Percentiles rank a stretch among this genome's conserved stretches.
Evolutionary conservation across 2,888 invertebrate species (phyloP).

Genomic region (Helleia helle): DNA sequence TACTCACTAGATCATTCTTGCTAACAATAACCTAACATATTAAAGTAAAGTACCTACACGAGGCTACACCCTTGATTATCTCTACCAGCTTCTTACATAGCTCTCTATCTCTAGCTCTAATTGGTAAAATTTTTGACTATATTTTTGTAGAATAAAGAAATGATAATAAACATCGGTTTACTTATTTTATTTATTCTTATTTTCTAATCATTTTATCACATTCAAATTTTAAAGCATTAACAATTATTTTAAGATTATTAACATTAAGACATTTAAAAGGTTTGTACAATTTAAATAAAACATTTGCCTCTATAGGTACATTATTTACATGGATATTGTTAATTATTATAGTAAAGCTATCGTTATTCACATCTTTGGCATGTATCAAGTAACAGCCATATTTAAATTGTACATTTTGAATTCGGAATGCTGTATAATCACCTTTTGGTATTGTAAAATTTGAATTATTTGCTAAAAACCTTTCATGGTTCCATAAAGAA

Average conservation of each 20-base stretch:
- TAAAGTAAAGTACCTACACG: no score
- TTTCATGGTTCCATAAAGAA: slow-evolving; percentile 72
- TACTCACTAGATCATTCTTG: no score
- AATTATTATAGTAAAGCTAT: slow-evolving; percentile 38
- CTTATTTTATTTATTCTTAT: neutral
- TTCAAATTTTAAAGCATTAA: slow-evolving; percentile 59
- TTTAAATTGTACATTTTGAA: slow-evolving; percentile 37
- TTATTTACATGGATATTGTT: slow-evolving; percentile 37
- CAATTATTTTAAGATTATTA: slow-evolving; percentile 34
- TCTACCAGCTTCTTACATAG: no score
- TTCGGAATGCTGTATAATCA: slow-evolving; percentile 35
- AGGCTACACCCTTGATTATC: no score
- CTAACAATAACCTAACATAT: no score
- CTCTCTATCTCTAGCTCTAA: no score
- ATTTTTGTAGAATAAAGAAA: no score
- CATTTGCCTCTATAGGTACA: slow-evolving; percentile 28
- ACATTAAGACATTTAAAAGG: slow-evolving; percentile 39
- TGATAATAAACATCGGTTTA: no score
- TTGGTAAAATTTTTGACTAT: no score
- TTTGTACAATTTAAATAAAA: slow-evolving; percentile 43
- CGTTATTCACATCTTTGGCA: slow-evolving; percentile 31
- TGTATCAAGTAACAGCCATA: slow-evolving; percentile 47
- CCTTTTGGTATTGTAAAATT: slow-evolving; percentile 52
- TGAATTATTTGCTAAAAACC: slow-evolving; percentile 55
- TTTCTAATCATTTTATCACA: slow-evolving; percentile 22